Evolutionary conservation across 1,140 invertebrate species (phyloP), one percentile per base, ranked within the genome.

Genomic region (Sycophila sp.): DNA sequence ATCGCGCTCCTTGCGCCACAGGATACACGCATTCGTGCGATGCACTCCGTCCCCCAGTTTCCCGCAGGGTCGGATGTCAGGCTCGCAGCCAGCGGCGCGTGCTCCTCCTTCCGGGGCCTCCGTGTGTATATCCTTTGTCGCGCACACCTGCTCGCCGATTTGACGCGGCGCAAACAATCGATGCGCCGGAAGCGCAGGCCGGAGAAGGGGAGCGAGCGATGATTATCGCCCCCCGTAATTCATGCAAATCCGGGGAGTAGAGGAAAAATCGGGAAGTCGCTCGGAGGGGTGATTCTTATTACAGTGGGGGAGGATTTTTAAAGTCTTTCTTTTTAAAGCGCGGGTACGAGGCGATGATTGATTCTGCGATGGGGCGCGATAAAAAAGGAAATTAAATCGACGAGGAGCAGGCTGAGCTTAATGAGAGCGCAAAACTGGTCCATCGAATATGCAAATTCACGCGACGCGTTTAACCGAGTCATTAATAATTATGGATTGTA

Each of bases 151-250:
- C 58, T 0, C 34, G 7, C 2, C 38, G 58, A 60, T 60, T 45
- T n/a, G 7, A 30, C 38, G 2, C 45, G 38, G 19, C n/a, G 28
- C 15, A 17, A 13, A 40, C 55, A 34, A 58, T 58, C 34, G 32
- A 58, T 58, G 8, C 24, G 11, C 64, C 38, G 51, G 64, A 58
- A 58, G 32, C 19, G 51, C 2, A 53, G 22, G 19, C 13, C n/a
- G 13, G 49, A n/a, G 28, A 15, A 22, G 6, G 60, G 28, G 15
- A 2, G 1, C 5, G 28, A 10, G 4, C 22, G 49, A 53, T 67
- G 10, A 58, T 56, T 45, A 67, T 67, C 64, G 51, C 36, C n/a
- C 34, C 10, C 22, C 15, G 53, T 58, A 56, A 67, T 58, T 67
- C 53, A 67, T 58, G 64, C 51, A 67, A 67, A 67, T 45, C 53